Percentiles rank a stretch among this genome's conserved stretches.
These are phyloP conservation scores for Andrena praecox DNA, from an alignment of 2,888 invertebrate genomes.

Conservation along the genomic window DNA sequence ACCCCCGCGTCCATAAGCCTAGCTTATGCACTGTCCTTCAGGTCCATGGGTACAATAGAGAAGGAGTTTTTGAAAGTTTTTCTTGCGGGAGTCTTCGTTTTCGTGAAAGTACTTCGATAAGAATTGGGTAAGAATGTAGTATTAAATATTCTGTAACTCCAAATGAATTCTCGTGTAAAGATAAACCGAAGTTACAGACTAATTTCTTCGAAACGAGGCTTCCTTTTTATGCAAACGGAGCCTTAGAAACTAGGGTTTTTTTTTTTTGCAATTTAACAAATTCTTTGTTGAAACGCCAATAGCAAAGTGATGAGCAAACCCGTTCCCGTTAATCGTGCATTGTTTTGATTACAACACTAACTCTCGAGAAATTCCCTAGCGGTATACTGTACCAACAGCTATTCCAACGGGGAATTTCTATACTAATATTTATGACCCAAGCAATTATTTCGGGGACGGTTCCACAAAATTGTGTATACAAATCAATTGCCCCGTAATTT, in stretches of 20 bases:
- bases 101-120: too few species aligned
- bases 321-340: not conserved
- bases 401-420: constrained; percentile 40
- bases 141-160: too few species aligned
- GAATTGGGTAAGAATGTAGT: too few species aligned
- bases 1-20: too few species aligned
- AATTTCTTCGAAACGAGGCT: too few species aligned
- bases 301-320: not conserved
- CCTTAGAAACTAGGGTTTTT: too few species aligned
- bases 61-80: too few species aligned
- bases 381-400: constrained; percentile 15
- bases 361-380: constrained; percentile 28
- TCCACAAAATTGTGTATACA: constrained; percentile 47
- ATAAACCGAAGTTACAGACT: not conserved
- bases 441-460: constrained; percentile 38
- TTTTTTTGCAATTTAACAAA: not conserved
- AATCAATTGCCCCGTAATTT: constrained; percentile 56
- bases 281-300: not conserved
- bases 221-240: too few species aligned
- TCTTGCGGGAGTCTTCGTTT: too few species aligned
- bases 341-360: constrained; percentile 34
- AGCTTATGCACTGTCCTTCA: too few species aligned
- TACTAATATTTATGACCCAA: constrained; percentile 38
- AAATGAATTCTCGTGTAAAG: not conserved
- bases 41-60: too few species aligned